Evolutionary conservation across 2,113 vertebrate species (phyloP).

Genomic region (Xenus cinereus): DNA sequence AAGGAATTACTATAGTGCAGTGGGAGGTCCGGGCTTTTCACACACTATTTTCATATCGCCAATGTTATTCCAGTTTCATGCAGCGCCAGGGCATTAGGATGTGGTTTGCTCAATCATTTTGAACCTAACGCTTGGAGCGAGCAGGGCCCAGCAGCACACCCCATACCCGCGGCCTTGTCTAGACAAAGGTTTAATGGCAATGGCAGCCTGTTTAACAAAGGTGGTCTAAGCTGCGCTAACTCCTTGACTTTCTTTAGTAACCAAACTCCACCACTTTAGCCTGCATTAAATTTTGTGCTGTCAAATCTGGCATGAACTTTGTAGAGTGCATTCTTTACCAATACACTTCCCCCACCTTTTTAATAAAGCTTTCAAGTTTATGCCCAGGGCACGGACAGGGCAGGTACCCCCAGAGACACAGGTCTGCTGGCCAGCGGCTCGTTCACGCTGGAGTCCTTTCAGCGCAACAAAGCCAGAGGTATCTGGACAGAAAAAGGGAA

Average conservation of each 20-base stretch:
- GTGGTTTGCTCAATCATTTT: background rate
- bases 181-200: background rate
- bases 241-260: background rate
- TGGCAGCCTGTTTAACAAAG: background rate
- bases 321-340: background rate
- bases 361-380: background rate
- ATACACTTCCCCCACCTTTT: fast-evolving
- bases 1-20: background rate
- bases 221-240: background rate
- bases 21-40: slow-evolving; percentile 39
- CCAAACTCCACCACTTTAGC: background rate
- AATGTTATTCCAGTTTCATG: background rate
- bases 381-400: background rate
- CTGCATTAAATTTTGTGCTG: background rate
- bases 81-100: background rate
- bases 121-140: background rate
- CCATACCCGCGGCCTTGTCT: background rate
- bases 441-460: fast-evolving
- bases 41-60: background rate
- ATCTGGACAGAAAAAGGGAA: background rate
- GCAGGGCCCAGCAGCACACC: background rate
- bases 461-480: background rate
- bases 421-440: background rate
- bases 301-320: background rate
- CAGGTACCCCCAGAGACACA: background rate